Percentiles rank a stretch among this genome's conserved stretches.
phyloP scores from a whole-genome alignment of 1,140 invertebrate species.

The Heliconius himera region DNA sequence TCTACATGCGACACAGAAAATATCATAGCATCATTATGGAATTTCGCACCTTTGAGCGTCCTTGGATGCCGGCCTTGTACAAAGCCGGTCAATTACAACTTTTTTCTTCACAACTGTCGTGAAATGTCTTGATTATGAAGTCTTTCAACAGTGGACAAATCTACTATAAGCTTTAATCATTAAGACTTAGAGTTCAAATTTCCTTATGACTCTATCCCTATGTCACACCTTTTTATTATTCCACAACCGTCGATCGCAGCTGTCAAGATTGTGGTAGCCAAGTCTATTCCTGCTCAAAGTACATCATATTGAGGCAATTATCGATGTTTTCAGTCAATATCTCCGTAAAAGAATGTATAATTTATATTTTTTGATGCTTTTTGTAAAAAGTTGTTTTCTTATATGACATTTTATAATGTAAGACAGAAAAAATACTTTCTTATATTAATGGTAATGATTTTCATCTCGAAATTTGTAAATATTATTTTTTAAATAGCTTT shows the following conservation, averaged over 20 bases:
- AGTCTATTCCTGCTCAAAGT: background rate
- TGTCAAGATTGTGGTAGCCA: background rate
- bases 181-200: background rate
- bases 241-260: background rate
- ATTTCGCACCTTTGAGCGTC: conserved; percentile 17
- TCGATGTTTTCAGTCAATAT: background rate
- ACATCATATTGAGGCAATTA: background rate
- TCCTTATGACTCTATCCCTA: background rate
- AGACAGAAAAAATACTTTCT: no score
- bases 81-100: conserved; percentile 23
- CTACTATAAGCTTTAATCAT: background rate
- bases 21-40: background rate
- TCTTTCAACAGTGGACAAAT: background rate
- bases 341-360: background rate
- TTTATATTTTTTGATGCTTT: no score
- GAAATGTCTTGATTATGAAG: conserved; percentile 27
- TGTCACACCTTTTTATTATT: background rate
- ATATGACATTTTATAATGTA: no score
- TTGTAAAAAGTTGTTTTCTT: no score
- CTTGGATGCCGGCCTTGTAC: conserved; percentile 19
- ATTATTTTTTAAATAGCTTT: no score
- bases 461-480: no score
- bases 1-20: background rate
- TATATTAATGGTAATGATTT: no score
- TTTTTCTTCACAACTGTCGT: conserved; percentile 16